A percentile compares a stretch with the other conserved stretches of the same genome.
These are phyloP conservation scores for Spheniscus mendiculus DNA, from an alignment of 2,113 vertebrate species.

Conservation along the genomic window DNA sequence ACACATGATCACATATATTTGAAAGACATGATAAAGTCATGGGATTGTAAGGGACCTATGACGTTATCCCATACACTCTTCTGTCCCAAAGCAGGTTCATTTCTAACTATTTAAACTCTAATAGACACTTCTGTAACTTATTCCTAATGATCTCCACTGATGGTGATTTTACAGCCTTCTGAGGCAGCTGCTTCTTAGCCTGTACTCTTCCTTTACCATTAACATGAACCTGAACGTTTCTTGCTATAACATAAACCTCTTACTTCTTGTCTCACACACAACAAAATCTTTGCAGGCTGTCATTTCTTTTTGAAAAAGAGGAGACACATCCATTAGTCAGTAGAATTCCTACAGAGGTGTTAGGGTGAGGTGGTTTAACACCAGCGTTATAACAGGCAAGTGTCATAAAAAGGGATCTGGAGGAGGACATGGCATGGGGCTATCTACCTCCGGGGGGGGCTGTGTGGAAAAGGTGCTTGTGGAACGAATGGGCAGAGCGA, in stretches of 20 bases:
- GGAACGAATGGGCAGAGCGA: neutral
- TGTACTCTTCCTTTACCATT: neutral
- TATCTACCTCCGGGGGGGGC: neutral
- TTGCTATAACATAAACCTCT: neutral
- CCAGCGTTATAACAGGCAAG: fast-evolving
- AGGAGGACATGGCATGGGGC: neutral
- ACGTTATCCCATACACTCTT: neutral
- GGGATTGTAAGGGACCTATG: neutral
- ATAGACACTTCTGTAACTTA: neutral
- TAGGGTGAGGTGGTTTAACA: neutral
- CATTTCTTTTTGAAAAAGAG: neutral
- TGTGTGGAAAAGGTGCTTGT: neutral
- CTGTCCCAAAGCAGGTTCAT: neutral
- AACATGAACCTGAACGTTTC: neutral
- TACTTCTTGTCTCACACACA: neutral
- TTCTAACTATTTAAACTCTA: neutral
- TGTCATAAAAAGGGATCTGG: neutral
- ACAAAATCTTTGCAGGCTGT: neutral
- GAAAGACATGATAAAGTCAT: neutral
- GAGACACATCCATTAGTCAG: neutral
- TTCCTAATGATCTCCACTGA: neutral
- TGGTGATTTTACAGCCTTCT: neutral
- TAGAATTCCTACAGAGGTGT: neutral
- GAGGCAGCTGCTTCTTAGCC: neutral
- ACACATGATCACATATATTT: neutral